These are phyloP conservation scores for Micromys minutus DNA, from an alignment of 2,113 vertebrate species.

Conservation along the genomic window DNA sequence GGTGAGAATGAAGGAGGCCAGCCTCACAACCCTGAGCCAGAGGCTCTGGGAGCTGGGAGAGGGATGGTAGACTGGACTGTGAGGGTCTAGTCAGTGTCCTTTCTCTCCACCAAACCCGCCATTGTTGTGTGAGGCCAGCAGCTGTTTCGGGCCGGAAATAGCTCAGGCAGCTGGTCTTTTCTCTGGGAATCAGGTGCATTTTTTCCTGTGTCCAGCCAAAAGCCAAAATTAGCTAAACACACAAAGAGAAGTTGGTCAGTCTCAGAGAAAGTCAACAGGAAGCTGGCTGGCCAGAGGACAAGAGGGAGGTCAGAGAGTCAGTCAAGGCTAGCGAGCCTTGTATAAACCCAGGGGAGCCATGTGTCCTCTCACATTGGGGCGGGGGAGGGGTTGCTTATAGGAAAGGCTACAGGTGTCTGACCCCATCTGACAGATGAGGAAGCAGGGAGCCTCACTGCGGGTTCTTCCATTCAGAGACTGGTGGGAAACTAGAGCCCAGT, in stretches of 20 bases:
- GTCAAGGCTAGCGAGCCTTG: neutral
- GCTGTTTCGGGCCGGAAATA: constrained; percentile 32
- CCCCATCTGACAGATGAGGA: neutral
- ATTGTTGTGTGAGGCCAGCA: neutral
- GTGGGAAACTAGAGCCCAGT: neutral
- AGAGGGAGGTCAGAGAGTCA: constrained; percentile 10
- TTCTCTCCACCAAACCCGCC: accelerated
- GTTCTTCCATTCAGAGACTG: neutral
- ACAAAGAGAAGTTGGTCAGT: neutral
- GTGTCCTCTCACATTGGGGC: neutral
- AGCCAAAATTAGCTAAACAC: constrained; percentile 52
- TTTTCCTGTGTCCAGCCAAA: constrained; percentile 19
- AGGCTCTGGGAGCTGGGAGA: neutral
- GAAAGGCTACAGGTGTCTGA: neutral
- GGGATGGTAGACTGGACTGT: neutral
- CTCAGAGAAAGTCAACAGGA: constrained; percentile 65
- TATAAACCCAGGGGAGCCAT: neutral
- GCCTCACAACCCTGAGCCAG: neutral
- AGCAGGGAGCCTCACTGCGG: neutral
- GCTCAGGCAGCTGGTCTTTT: constrained; percentile 17
- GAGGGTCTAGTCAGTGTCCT: neutral
- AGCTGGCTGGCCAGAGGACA: constrained; percentile 23
- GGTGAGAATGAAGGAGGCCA: neutral
- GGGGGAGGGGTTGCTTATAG: neutral
- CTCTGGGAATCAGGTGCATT: constrained; percentile 56